These are phyloP conservation scores for Sipunculus nudus DNA, from an alignment of 2,888 invertebrate genomes.

Conservation along the genomic window DNA sequence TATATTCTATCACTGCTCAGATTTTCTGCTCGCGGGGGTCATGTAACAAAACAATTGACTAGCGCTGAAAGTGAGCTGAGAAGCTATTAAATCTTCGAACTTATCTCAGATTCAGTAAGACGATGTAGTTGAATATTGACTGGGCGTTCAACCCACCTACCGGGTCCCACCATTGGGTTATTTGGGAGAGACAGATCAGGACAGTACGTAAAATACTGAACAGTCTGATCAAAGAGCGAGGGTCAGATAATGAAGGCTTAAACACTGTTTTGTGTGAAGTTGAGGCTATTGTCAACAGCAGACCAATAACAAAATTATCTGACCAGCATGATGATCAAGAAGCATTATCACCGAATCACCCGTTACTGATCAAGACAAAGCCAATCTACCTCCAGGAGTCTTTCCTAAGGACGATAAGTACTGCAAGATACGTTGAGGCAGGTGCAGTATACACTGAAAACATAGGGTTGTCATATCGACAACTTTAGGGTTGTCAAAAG, in stretches of 20 bases:
- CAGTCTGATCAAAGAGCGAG: not conserved
- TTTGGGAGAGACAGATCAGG: not conserved
- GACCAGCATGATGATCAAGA: not conserved
- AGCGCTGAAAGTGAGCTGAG: not conserved
- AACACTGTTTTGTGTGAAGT: slow-evolving; percentile 1
- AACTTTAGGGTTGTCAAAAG: too few relatives aligned
- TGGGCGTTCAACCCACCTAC: slow-evolving; percentile 7
- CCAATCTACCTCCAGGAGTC: slow-evolving; percentile 16
- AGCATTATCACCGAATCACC: not conserved
- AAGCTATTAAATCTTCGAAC: not conserved
- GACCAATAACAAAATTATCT: not conserved
- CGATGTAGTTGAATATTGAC: not conserved
- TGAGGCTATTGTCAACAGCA: not conserved
- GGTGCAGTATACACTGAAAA: slow-evolving; percentile 24
- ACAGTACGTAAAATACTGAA: not conserved
- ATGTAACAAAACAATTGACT: not conserved
- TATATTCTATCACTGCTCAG: not conserved
- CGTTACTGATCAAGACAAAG: not conserved
- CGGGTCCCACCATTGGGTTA: slow-evolving; percentile 1
- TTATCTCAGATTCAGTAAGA: not conserved
- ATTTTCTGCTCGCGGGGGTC: slow-evolving; percentile 1
- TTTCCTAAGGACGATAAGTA: slow-evolving; percentile 23
- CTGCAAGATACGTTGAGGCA: slow-evolving; percentile 24
- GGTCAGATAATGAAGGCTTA: not conserved
- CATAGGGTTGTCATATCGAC: too few relatives aligned